Base-by-base conservation (phyloP, 2,888 invertebrate genomes). In the Megaustenia siamemsis region DNA sequence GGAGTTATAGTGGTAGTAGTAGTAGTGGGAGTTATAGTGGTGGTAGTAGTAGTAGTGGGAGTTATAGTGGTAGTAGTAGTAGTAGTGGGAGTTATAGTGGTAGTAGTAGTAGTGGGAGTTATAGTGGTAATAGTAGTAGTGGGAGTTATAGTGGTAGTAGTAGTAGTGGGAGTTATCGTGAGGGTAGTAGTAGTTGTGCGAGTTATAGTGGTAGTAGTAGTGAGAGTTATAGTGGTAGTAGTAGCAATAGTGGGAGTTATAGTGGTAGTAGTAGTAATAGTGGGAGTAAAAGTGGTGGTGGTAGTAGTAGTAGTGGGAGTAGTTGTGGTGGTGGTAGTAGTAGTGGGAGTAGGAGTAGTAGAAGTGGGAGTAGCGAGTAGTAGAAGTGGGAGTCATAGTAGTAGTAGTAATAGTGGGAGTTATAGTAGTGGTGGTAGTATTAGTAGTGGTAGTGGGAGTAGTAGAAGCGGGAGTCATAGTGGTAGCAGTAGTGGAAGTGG, bases 91-190 rank as follows among this genome's bases (percentile, higher is more conserved):
- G 35, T 71, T 38, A 40, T 12, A 35, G 38, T 71, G 12, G 35
- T 75, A 18, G 6, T 75, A 12, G 45, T 75, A 3, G 43, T 75
- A 12, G 45, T 32, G 12, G 71, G 6, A 10, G 45, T 75, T n/a
- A n/a, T 75, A 10, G 45, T 75, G 21, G 45, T 75, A 12, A 40
- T 75, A 12, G 75, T 75, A 0, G n/a, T 75, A 12, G n/a, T 75
- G n/a, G n/a, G 40, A 12, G 75, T 75, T 28, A 32, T 75, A 15
- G 43, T 75, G 49, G 45, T 45, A 45, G 75, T 75, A n/a, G 45
- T 71, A 18, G 1, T 71, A 18, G 18, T 45, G 40, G 32, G 12
- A 45, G 1, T 76, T 18, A 0, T 76, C 10, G n/a, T 76, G 40
- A 18, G 43, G 1, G 15, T 45, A 45, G 8, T 76, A 45, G 15